phyloP scores from a whole-genome alignment of 2,113 vertebrate genomes.

The Psilopsiagon aymara region DNA sequence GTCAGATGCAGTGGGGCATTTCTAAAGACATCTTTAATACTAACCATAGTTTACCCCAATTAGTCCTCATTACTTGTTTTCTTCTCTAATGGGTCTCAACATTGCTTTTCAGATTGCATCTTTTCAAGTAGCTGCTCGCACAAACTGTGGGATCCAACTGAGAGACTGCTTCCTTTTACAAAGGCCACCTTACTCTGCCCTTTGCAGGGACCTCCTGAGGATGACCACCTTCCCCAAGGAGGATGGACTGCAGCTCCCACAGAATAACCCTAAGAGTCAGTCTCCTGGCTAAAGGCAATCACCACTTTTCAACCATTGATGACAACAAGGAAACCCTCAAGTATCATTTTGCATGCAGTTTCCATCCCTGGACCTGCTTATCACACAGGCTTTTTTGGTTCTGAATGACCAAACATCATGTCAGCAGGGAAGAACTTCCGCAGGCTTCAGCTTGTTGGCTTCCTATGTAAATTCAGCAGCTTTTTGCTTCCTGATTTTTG shows the following conservation, averaged over 20 bases:
- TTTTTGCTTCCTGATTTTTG: background rate
- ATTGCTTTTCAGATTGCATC: background rate
- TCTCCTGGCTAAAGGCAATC: background rate
- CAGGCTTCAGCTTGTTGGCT: background rate
- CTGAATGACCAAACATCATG: background rate
- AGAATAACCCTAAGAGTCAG: accelerated
- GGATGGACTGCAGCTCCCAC: background rate
- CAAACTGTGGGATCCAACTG: background rate
- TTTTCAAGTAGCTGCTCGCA: background rate
- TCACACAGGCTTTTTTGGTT: background rate
- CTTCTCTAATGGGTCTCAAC: background rate
- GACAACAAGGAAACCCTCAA: background rate
- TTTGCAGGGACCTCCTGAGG: background rate
- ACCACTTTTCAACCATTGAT: accelerated
- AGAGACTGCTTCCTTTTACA: background rate
- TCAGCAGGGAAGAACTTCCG: background rate
- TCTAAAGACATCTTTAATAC: background rate
- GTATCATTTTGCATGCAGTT: background rate
- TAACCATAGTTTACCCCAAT: background rate
- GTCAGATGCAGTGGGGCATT: background rate
- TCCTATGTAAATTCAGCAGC: background rate
- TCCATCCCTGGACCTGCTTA: background rate
- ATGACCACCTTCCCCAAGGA: background rate
- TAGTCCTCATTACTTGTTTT: background rate
- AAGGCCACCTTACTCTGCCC: background rate